A percentile compares a stretch with the other conserved stretches of the same genome.
Evolutionary conservation across 2,888 invertebrate genomes (phyloP).

Genomic region (Ormyrus labotus): DNA sequence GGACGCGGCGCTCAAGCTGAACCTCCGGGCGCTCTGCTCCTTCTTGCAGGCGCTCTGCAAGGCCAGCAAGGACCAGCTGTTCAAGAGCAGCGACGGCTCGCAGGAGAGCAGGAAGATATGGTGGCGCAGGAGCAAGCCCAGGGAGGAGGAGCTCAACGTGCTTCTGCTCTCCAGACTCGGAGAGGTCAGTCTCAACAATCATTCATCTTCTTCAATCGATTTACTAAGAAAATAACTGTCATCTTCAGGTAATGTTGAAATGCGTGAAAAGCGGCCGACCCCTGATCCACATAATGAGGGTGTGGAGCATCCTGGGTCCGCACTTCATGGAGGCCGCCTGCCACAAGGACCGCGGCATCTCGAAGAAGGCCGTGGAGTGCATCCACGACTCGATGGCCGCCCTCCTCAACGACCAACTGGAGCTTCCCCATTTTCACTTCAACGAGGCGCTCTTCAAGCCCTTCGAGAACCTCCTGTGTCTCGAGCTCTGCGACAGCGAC

Average conservation of each 20-base stretch:
- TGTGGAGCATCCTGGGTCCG: conserved; percentile 94
- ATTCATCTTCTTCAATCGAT: no score
- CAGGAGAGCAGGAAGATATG: conserved; percentile 70
- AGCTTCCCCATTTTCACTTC: conserved; percentile 95
- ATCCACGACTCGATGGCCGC: conserved; percentile 95
- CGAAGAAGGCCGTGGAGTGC: conserved; percentile 93
- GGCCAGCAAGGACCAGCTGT: conserved; percentile 87
- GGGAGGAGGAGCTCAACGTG: conserved; percentile 72
- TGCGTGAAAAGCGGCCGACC: conserved; percentile 92
- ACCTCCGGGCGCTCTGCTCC: conserved; percentile 88
- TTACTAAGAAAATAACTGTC: no score
- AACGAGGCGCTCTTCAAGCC: conserved; percentile 96
- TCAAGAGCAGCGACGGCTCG: conserved; percentile 67
- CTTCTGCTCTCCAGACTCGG: conserved; percentile 89
- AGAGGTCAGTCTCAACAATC: conserved; percentile 77
- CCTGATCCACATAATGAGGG: conserved; percentile 91
- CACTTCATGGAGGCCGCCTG: conserved; percentile 97
- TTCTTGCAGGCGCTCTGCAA: conserved; percentile 89
- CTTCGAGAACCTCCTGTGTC: conserved; percentile 94
- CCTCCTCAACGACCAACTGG: conserved; percentile 89
- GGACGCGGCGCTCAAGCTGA: conserved; percentile 90
- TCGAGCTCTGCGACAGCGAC: conserved; percentile 95
- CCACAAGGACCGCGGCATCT: conserved; percentile 91
- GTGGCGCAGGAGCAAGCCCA: conserved; percentile 73
- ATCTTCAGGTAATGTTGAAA: conserved; percentile 81